Percentiles rank a stretch among this genome's conserved stretches.
These are phyloP conservation scores for Parus major DNA, from an alignment of 2,113 vertebrate genomes.

Conservation along the genomic window DNA sequence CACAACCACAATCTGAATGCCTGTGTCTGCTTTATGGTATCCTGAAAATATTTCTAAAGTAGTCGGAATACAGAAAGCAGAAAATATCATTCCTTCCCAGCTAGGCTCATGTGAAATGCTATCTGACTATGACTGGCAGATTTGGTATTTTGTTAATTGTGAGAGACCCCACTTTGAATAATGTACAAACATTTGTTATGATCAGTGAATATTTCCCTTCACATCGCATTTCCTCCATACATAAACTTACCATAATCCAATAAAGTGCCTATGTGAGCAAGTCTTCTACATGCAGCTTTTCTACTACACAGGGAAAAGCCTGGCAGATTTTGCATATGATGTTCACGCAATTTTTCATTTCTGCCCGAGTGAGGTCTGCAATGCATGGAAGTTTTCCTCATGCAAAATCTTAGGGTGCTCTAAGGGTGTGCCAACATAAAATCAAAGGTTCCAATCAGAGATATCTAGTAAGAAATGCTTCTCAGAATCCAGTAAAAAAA, in stretches of 20 bases:
- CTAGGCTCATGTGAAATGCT: slow-evolving; percentile 21
- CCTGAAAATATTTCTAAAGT: background rate
- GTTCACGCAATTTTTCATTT: background rate
- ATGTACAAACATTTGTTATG: background rate
- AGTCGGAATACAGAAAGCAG: background rate
- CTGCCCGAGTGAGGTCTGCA: background rate
- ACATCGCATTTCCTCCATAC: slow-evolving; percentile 5
- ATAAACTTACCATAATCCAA: slow-evolving; percentile 42
- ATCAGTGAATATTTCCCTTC: slow-evolving; percentile 20
- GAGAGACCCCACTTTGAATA: slow-evolving; percentile 36
- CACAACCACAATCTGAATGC: background rate
- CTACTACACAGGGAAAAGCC: background rate
- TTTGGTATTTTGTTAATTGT: slow-evolving; percentile 29
- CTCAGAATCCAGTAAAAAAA: background rate
- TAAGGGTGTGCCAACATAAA: background rate
- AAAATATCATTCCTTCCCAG: background rate
- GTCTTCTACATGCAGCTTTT: background rate
- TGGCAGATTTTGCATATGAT: background rate
- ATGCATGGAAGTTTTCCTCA: background rate
- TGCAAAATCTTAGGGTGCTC: background rate
- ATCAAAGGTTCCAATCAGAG: background rate
- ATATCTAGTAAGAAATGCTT: background rate
- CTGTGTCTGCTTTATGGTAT: background rate
- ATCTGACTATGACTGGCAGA: slow-evolving; percentile 30
- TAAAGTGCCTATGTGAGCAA: background rate